Conservation (phyloP, 2,797 vertebrate species). For the Novumbra hubbsi region DNA sequence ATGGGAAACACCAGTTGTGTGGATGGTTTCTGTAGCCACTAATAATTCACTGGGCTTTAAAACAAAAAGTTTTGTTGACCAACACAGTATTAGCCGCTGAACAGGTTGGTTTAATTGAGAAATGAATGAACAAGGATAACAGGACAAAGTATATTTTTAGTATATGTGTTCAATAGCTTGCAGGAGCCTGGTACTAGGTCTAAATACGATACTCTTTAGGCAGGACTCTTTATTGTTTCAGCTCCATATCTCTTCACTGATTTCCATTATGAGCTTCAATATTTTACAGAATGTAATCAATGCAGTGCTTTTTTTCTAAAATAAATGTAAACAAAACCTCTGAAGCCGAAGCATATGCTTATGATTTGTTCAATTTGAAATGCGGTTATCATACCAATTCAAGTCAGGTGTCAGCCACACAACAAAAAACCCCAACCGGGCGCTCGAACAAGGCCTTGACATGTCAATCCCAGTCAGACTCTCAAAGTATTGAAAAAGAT, state of each 20-base stretch:
- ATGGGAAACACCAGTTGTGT: constrained; percentile 38
- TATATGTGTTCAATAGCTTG: background rate
- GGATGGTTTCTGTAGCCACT: constrained; percentile 45
- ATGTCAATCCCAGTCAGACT: background rate
- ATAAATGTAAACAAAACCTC: background rate
- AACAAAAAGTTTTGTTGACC: constrained; percentile 21
- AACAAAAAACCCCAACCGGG: background rate
- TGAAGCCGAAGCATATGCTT: background rate
- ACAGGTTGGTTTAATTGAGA: background rate
- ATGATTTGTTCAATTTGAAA: too few relatives aligned
- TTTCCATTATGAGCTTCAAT: background rate
- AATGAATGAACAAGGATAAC: background rate
- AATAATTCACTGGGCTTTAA: constrained; percentile 41
- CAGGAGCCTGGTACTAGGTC: background rate
- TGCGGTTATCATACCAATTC: too few relatives aligned
- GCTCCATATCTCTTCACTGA: background rate
- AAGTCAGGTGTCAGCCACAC: too few relatives aligned
- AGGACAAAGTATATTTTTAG: background rate
- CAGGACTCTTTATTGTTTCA: background rate
- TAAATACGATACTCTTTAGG: background rate
- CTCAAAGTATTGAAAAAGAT: background rate
- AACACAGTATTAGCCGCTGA: background rate
- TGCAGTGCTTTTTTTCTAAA: background rate
- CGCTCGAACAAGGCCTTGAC: background rate
- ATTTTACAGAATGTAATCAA: background rate